Evolutionary conservation across 2,113 vertebrate genomes (phyloP).

Genomic region (Hiodon tergisus): DNA sequence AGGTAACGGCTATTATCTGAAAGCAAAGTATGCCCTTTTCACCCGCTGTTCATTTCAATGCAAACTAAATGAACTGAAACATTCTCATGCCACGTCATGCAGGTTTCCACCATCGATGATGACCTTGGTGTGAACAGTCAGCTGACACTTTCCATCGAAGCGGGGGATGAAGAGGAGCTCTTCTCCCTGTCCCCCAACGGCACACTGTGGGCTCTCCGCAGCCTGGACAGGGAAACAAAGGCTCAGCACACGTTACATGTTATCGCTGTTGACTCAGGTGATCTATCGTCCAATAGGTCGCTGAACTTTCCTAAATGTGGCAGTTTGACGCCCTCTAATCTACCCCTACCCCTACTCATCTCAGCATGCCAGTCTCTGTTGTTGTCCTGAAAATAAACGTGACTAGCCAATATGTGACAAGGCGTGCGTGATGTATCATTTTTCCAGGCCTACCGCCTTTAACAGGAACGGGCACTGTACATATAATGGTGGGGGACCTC

Average conservation of each 20-base stretch:
- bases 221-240: conserved; percentile 39
- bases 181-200: conserved; percentile 41
- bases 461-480: conserved; percentile 56
- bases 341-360: too few species aligned
- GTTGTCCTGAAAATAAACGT: neutral
- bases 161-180: conserved; percentile 34
- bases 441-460: conserved; percentile 53
- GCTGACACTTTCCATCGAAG: conserved; percentile 33
- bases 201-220: conserved; percentile 31
- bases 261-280: conserved; percentile 63
- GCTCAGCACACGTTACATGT: conserved; percentile 42
- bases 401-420: neutral
- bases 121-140: conserved; percentile 38
- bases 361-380: too few species aligned
- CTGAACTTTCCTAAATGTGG: neutral
- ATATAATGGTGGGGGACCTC: conserved; percentile 59
- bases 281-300: neutral
- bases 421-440: neutral
- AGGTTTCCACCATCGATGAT: conserved; percentile 41
- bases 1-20: conserved; percentile 24
- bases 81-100: conserved; percentile 12
- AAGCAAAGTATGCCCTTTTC: neutral
- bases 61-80: neutral
- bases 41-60: neutral
- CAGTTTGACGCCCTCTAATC: too few species aligned